Evolutionary conservation across 2,888 invertebrate species (phyloP), one percentile per base, ranked within the genome.

Genomic region (Timandra comae): DNA sequence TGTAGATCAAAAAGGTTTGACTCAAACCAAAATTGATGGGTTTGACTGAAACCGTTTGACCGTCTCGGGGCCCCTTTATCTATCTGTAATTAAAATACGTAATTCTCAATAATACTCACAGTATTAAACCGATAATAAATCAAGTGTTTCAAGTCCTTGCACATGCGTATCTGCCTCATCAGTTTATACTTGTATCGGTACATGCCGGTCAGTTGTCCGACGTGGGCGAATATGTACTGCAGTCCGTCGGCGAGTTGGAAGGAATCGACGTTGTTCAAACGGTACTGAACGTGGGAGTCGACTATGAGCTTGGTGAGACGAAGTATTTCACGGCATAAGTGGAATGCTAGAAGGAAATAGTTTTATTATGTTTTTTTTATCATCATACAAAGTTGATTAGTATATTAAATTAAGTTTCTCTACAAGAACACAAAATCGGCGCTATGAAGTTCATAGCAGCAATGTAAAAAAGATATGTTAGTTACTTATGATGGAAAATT

Each of bases 111-210:
- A 8, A 29, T 13, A 88, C 91, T 90, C 73, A 95, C 96, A 29
- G 99, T 99, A 72, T 99, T 99, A 76, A 99, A 99, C 42, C 99
- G 90, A 86, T 99, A 99, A 82, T 99, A 99, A 57, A 99, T 97
- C 49, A 99, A 87, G 89, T 99, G 99, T 69, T 99, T 99, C 55
- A 99, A 86, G 86, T 99, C 99, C 80, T 99, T 99, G 88, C 99
- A 99, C 99, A 99, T 99, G 30, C 99, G 88, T 53, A 99, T 99
- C 84, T 99, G 99, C 63, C 97, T 89, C 98, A 99, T 99, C 33
- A 99, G 87, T 75, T 99, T 99, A 85, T 99, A 99, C 65, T 97
- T 97, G 88, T 99, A 99, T 13, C 99, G 90, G 86, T 99, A 99
- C 99, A 99, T 99, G 71, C 99, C 99, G 0, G 99, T 99, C 38